Conservation (phyloP, 1,140 invertebrate genomes). For the Latrodectus geometricus region DNA sequence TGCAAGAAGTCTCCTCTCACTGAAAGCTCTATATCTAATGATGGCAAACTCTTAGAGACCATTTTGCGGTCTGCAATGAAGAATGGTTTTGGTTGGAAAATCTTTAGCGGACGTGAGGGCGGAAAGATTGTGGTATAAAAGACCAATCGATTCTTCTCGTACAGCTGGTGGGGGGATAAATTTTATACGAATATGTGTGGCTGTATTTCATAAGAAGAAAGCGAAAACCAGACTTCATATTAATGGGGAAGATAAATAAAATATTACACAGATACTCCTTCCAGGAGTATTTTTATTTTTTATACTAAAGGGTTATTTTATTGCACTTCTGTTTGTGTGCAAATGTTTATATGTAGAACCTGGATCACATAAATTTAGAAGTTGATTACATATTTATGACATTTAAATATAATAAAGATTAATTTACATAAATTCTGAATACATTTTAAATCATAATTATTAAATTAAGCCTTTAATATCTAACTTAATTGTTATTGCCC, state of each 20-base stretch:
- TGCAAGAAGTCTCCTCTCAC: not conserved
- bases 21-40: slow-evolving; percentile 39
- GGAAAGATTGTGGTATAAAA: slow-evolving; percentile 31
- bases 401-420: too few relatives aligned
- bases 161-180: slow-evolving; percentile 26
- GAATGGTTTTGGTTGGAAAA: slow-evolving; percentile 37
- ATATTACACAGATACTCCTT: not conserved
- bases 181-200: slow-evolving; percentile 31
- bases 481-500: too few relatives aligned
- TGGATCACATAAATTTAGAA: too few relatives aligned
- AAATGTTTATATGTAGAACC: too few relatives aligned
- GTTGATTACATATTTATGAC: too few relatives aligned
- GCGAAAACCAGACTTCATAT: slow-evolving; percentile 15
- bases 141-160: slow-evolving; percentile 26
- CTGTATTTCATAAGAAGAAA: slow-evolving; percentile 30
- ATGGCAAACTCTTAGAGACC: slow-evolving; percentile 31
- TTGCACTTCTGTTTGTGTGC: too few relatives aligned
- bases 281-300: too few relatives aligned
- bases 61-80: slow-evolving; percentile 40
- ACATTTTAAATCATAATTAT: too few relatives aligned
- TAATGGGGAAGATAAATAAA: slow-evolving; percentile 39
- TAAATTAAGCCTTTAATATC: too few relatives aligned
- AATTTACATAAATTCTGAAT: too few relatives aligned
- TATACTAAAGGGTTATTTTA: too few relatives aligned
- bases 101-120: slow-evolving; percentile 37